Percentiles rank a stretch among this genome's conserved stretches.
Evolutionary conservation across 2,113 vertebrate genomes (phyloP).

Genomic region (Probosciger aterrimus): DNA sequence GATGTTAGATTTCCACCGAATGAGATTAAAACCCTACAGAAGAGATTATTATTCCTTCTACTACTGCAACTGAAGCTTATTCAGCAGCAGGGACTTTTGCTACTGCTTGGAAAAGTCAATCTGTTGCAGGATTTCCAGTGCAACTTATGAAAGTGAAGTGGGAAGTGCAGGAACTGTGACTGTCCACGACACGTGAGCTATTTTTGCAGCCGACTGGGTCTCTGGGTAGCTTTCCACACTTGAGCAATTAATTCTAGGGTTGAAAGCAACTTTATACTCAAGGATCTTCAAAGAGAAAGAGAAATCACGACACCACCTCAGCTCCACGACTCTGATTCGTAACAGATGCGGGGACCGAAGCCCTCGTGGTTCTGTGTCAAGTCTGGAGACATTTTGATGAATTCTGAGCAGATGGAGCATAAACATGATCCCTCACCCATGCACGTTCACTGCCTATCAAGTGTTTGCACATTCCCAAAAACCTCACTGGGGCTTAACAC

Average conservation of each 20-base stretch:
- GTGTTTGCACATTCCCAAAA: background rate
- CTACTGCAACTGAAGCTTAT: background rate
- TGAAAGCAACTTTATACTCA: constrained; percentile 47
- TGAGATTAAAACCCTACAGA: background rate
- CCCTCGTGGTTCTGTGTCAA: background rate
- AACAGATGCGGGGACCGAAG: constrained; percentile 39
- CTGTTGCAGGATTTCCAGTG: background rate
- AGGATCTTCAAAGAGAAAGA: constrained; percentile 55
- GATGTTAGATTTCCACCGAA: background rate
- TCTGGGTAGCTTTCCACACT: constrained; percentile 34
- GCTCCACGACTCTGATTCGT: constrained; percentile 37
- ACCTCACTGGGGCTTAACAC: background rate
- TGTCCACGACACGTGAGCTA: background rate
- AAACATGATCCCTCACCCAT: constrained; percentile 23
- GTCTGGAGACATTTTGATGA: constrained; percentile 49
- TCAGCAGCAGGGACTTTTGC: background rate
- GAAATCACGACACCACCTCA: constrained; percentile 31
- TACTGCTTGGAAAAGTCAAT: background rate
- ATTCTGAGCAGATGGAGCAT: constrained; percentile 59
- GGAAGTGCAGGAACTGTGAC: background rate
- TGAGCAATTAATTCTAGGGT: constrained; percentile 46
- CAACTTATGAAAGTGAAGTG: background rate
- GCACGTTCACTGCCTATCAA: background rate
- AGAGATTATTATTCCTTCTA: background rate
- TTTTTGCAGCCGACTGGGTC: constrained; percentile 28